Base-by-base conservation (phyloP, 1,140 invertebrate species). In the Lordiphosa clarofinis region DNA sequence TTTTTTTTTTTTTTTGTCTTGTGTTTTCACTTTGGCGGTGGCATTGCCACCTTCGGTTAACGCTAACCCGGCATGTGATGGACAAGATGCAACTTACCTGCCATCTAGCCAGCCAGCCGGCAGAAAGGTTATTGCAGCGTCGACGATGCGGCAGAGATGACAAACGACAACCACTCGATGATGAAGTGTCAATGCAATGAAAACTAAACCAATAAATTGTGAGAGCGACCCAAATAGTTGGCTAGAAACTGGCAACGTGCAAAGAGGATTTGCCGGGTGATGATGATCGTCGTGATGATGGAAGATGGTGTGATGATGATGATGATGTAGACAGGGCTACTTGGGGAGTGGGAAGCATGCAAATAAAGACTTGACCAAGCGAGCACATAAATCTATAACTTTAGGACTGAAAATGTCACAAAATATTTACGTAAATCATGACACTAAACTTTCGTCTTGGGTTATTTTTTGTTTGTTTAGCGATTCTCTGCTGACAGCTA, bases 141-240 rank as follows among this genome's bases (percentile, higher is more conserved):
- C 39, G 24, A 57, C 50, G 37, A 48, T 56, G 61, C 49, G 57
- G 57, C 76, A 71, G 55, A 65, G 74, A 86, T 82, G 82, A 87
- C 82, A 87, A 87, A 82, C 73, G 76, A 84, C 66, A 64, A 74
- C 64, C 62, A 68, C 68, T 74, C 76, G 75, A 82, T 86, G 86
- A 87, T 88, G 86, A 73, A 88, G 86, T 88, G 86, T 88, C 86
- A 88, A 88, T 87, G 86, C 86, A 87, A 88, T 87, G 86, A 88
- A 88, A 87, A 88, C 82, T 88, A 88, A 88, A 87, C 86, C 87
- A 87, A 88, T 88, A 88, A 88, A 88, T 87, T 88, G 86, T 88
- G 86, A 88, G 86, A 88, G 86, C 82, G 86, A 86, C 86, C 86
- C 79, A 87, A 88, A 88, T 88, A 88, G 81, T 87, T 88, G 62